A percentile compares a stretch with the other conserved stretches of the same genome.
Evolutionary conservation across 2,888 invertebrate species (phyloP).

Genomic region (Buathra laborator): DNA sequence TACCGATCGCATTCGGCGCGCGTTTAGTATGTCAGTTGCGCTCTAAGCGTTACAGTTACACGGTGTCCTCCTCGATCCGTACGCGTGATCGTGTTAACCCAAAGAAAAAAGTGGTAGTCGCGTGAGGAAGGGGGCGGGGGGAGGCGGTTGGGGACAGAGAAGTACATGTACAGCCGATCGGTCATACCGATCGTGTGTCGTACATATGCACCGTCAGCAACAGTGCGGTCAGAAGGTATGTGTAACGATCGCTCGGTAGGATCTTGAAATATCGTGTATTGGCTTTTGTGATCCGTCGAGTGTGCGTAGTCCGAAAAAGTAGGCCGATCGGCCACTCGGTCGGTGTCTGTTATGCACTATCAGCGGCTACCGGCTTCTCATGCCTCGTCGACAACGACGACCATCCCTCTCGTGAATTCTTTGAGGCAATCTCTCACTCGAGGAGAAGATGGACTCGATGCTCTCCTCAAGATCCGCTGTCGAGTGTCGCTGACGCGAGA

Average conservation of each 20-base stretch:
- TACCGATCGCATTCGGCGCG: slow-evolving; percentile 76
- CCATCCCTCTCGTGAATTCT: slow-evolving; percentile 34
- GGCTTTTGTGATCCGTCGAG: slow-evolving; percentile 49
- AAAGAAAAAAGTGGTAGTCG: slow-evolving; percentile 7
- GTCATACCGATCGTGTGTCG: slow-evolving; percentile 20
- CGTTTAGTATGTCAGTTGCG: slow-evolving; percentile 78
- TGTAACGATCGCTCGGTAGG: background rate
- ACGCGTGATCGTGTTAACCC: background rate
- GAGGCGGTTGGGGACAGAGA: background rate
- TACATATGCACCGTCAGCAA: slow-evolving; percentile 28
- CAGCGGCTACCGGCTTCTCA: slow-evolving; percentile 29
- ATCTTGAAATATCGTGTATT: slow-evolving; percentile 29
- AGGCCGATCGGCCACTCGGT: slow-evolving; percentile 61
- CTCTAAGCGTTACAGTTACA: slow-evolving; percentile 76
- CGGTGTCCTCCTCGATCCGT: background rate
- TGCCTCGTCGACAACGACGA: slow-evolving; percentile 30
- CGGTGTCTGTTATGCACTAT: slow-evolving; percentile 30
- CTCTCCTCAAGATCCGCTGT: background rate
- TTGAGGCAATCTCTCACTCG: slow-evolving; percentile 43
- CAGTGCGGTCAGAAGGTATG: slow-evolving; percentile 12
- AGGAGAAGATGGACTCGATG: slow-evolving; percentile 26
- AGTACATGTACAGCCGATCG: slow-evolving; percentile 25
- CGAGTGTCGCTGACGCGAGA: slow-evolving; percentile 49
- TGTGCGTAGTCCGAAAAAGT: slow-evolving; percentile 55
- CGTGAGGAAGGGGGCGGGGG: background rate